Evolutionary conservation across 2,888 invertebrate genomes (phyloP), one percentile per base, ranked within the genome.

Genomic region (Lochmaea crataegi): DNA sequence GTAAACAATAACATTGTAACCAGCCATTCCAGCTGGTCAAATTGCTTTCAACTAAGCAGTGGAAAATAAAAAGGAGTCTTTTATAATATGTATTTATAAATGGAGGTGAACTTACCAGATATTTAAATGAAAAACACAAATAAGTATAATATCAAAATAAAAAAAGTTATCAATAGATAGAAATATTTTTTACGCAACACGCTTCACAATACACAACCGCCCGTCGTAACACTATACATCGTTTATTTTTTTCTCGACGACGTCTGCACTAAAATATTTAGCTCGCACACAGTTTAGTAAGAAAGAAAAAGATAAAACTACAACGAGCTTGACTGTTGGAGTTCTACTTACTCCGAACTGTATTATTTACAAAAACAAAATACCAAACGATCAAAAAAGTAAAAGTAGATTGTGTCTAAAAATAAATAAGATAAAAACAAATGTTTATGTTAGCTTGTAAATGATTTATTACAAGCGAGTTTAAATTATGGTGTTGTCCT

Each of bases 131-230:
- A 48, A 65, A 77, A 71, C 60, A 41, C 41, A 14, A 38, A 65
- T 56, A 45, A 48, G 69, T 57, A 38, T 60, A 71, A 75, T 76
- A 60, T 53, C 26, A 56, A 65, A 66, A 53, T 71, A 58, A 72
- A 76, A 53, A 42, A 56, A 58, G 41, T 10, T 53, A 64, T 67
- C 53, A 66, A 66, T 78, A 75, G 42, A 58, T 64, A 69, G 74
- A 80, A 80, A 79, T 76, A 76, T 69, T 81, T 84, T 84, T 84
- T 85, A 83, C 83, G 83, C 84, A 84, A 84, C 83, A 84, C 81
- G 78, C 80, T 57, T 26, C 76, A 80, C 79, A 71, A 81, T 79
- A 80, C 77, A 76, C 75, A 77, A 79, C 80, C 83, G 81, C 82
- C 84, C 84, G 84, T 83, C 84, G 83, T 83, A 84, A 83, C 83